Percentiles rank a stretch among this genome's conserved stretches.
phyloP scores from a whole-genome alignment of 2,888 invertebrate genomes.

The Hesperia comma region DNA sequence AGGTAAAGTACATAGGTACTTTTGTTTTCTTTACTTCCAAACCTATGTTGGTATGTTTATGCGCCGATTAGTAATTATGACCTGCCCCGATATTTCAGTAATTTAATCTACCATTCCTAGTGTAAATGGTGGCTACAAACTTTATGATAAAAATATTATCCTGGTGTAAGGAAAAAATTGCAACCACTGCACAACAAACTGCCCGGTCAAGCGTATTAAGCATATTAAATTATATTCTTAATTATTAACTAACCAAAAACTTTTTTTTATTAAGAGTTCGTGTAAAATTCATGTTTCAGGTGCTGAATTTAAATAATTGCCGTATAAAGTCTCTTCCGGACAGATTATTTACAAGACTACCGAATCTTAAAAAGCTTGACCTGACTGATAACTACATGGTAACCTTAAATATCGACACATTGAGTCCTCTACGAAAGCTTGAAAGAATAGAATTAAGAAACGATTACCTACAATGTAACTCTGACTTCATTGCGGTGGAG shows the following conservation, averaged over 20 bases:
- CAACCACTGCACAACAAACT: too few species aligned
- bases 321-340: slow-evolving; percentile 82
- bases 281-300: slow-evolving; percentile 59
- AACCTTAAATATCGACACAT: slow-evolving; percentile 73
- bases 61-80: too few species aligned
- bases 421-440: slow-evolving; percentile 76
- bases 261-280: background rate
- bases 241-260: slow-evolving; percentile 36
- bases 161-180: too few species aligned
- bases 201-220: too few species aligned
- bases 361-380: slow-evolving; percentile 83
- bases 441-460: slow-evolving; percentile 79
- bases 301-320: slow-evolving; percentile 84
- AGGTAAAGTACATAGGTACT: too few species aligned
- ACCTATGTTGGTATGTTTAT: too few species aligned
- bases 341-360: slow-evolving; percentile 79
- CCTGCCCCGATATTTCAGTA: too few species aligned
- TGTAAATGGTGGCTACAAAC: too few species aligned
- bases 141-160: too few species aligned
- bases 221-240: too few species aligned
- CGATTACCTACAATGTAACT: slow-evolving; percentile 84
- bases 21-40: too few species aligned
- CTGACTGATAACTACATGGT: slow-evolving; percentile 85
- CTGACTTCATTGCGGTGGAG: slow-evolving; percentile 67
- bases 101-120: too few species aligned